Conservation (phyloP, 64 coral and sea anemone species). For the Pocillopora damicornis region DNA sequence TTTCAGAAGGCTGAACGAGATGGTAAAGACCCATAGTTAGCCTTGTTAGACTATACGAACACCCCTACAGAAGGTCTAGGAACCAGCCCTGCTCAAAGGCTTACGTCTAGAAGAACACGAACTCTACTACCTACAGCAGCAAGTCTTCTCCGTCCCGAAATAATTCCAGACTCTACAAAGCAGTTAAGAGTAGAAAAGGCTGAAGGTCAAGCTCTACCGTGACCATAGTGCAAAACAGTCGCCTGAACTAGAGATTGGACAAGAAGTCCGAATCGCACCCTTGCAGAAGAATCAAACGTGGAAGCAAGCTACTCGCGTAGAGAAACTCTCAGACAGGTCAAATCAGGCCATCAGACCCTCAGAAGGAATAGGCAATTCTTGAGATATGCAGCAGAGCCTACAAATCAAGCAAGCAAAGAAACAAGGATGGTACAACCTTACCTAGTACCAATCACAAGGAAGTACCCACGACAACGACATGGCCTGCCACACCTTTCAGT, state of each 20-base stretch:
- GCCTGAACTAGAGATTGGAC: conserved; percentile 51
- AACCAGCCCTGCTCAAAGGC: conserved; percentile 1
- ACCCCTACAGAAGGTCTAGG: background rate
- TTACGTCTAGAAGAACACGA: background rate
- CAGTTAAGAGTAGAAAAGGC: background rate
- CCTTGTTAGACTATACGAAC: background rate
- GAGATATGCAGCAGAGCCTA: conserved; percentile 8
- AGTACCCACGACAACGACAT: too few species aligned
- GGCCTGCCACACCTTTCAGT: background rate
- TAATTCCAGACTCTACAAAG: too few species aligned
- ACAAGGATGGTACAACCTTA: background rate
- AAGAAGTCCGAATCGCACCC: background rate
- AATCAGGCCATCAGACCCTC: conserved; percentile 7
- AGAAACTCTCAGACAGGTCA: background rate
- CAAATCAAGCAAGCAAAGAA: background rate
- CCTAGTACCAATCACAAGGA: background rate
- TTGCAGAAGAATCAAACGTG: conserved; percentile 34
- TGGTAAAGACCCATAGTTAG: background rate
- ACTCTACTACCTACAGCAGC: too few species aligned
- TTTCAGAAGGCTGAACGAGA: too few species aligned
- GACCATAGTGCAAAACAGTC: conserved; percentile 21
- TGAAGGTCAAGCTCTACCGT: background rate
- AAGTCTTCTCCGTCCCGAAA: too few species aligned
- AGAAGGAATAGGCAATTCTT: conserved; percentile 44
- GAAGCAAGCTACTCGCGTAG: conserved; percentile 35